Evolutionary conservation across 2,797 vertebrate species (phyloP), one percentile per base, ranked within the genome.

Genomic region (Hydrocynus forskahlii): DNA sequence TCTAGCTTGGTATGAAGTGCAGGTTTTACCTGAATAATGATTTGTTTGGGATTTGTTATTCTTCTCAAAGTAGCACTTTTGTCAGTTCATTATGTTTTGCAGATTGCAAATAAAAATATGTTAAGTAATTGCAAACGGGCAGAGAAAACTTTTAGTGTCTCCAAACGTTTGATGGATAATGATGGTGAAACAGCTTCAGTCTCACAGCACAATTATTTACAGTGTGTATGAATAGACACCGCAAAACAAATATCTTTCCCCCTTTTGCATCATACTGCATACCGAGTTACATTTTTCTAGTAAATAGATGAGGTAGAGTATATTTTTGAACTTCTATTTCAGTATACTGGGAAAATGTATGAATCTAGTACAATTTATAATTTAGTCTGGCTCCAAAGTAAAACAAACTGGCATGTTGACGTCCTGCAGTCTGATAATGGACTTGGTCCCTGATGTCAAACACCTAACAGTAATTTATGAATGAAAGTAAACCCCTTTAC

Each of bases 251-350:
- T 64, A 66, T 55, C 8, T 57, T 57, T 73, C 70, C 19, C 23
- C 8, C 23, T n/a, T 40, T 74, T 74, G 55, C 72, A 75, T 23
- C 55, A 57, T 21, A 75, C 62, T 62, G 21, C 55, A 52, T 21
- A 72, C 29, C 23, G 10, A 54, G 75, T 66, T 35, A 38, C 25
- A 43, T 17, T 6, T 5, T 29, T 67, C 75, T 25, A 72, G 23
- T 55, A 29, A 72, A 72, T 9, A 72, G 50, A 72, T 35, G 50
- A 14, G 14, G 12, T 13, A 7, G 17, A 45, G 8, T n/a, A 14
- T 29, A 35, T 67, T 76, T 19, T 10, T 40, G 63, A 21, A 23
- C 23, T 19, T 38, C 6, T 35, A 1, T 35, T 63, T 35, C 35
- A 66, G 16, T 35, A n/a, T 40, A 19, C n/a, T 40, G 40, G 35